Conservation (phyloP, 2,888 invertebrate genomes). For the Cephus spinipes region DNA sequence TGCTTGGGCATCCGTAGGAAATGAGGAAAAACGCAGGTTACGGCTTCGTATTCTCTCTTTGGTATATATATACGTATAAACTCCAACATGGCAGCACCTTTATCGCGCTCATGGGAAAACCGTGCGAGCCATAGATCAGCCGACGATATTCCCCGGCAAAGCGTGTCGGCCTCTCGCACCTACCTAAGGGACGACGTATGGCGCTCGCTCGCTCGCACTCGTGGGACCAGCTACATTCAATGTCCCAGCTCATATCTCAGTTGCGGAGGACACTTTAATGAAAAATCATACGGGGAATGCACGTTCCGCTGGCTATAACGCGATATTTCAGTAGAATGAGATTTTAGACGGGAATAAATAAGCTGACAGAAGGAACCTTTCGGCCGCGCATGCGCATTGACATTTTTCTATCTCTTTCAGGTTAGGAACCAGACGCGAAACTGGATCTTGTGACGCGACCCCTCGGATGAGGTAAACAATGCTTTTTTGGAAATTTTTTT, state of each 20-base stretch:
- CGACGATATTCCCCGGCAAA: slow-evolving; percentile 54
- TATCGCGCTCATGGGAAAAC: slow-evolving; percentile 61
- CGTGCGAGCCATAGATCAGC: slow-evolving; percentile 51
- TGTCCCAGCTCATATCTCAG: slow-evolving; percentile 63
- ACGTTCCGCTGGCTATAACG: slow-evolving; percentile 51
- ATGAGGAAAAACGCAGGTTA: slow-evolving; percentile 4
- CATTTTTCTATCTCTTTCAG: not conserved
- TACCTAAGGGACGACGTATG: slow-evolving; percentile 17
- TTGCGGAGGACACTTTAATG: slow-evolving; percentile 63
- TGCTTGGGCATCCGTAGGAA: not conserved
- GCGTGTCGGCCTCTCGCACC: slow-evolving; percentile 27
- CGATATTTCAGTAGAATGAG: slow-evolving; percentile 60
- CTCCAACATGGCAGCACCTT: slow-evolving; percentile 43
- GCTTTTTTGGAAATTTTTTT: too few species aligned
- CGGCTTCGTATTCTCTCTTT: slow-evolving; percentile 38
- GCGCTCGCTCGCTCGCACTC: slow-evolving; percentile 29
- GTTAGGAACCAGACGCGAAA: not conserved
- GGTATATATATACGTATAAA: slow-evolving; percentile 11
- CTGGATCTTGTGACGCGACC: not conserved
- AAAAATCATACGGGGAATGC: slow-evolving; percentile 64
- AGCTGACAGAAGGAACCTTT: slow-evolving; percentile 30
- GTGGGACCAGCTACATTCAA: slow-evolving; percentile 60
- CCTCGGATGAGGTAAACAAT: too few species aligned
- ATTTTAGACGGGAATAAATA: slow-evolving; percentile 64
- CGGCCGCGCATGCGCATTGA: not conserved